A percentile compares a stretch with the other conserved stretches of the same genome.
Conservation (phyloP, 2,888 invertebrate genomes). For the Lochmaea capreae region DNA sequence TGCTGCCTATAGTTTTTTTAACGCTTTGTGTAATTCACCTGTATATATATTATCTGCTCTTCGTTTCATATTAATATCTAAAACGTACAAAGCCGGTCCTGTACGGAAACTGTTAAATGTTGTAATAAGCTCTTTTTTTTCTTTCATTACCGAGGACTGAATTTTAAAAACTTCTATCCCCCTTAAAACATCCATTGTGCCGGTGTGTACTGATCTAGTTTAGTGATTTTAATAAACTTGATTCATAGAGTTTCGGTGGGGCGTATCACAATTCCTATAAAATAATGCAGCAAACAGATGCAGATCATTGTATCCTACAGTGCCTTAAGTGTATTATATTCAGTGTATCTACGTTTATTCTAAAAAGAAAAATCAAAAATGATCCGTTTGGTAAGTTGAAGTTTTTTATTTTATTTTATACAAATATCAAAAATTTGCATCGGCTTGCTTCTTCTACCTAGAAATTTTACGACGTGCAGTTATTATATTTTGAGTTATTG, state of each 20-base stretch:
- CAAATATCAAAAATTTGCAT: not conserved
- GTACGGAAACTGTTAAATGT: slow-evolving; percentile 10
- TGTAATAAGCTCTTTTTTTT: slow-evolving; percentile 22
- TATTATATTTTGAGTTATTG: no score
- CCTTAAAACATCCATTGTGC: slow-evolving; percentile 22
- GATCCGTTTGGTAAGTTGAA: slow-evolving; percentile 28
- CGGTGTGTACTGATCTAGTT: slow-evolving; percentile 28
- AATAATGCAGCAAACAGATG: slow-evolving; percentile 15
- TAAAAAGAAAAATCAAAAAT: slow-evolving; percentile 16
- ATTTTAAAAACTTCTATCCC: slow-evolving; percentile 28
- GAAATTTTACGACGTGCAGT: no score
- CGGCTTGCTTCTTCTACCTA: no score
- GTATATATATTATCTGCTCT: no score
- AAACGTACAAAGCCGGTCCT: not conserved
- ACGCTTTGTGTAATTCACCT: no score
- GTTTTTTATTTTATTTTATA: not conserved
- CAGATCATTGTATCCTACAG: slow-evolving; percentile 20
- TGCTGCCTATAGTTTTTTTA: no score
- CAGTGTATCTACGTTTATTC: not conserved
- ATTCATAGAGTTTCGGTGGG: slow-evolving; percentile 27
- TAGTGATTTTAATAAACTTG: slow-evolving; percentile 17
- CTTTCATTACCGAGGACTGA: slow-evolving; percentile 22
- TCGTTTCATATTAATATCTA: no score
- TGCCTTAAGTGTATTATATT: not conserved
- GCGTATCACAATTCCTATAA: slow-evolving; percentile 29